These are phyloP conservation scores for Drosophila ercepeae DNA, from an alignment of 1,140 invertebrate genomes.

Conservation along the genomic window DNA sequence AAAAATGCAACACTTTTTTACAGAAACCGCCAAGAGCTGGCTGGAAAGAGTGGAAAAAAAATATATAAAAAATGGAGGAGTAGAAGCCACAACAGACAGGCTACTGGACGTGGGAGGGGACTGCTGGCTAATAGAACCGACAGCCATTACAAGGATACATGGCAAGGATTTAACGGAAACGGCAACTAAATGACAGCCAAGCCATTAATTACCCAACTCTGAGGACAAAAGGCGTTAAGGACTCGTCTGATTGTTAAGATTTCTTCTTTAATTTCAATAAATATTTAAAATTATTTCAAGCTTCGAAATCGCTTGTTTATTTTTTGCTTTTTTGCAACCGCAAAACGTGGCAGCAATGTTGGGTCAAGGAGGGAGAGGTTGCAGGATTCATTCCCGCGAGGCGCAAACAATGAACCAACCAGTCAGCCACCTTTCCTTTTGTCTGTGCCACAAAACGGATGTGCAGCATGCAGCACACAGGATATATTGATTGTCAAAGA, in stretches of 20 bases:
- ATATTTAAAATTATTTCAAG: background rate
- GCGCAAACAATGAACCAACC: slow-evolving; percentile 42
- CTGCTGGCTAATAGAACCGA: slow-evolving; percentile 36
- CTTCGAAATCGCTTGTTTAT: slow-evolving; percentile 30
- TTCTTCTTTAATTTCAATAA: background rate
- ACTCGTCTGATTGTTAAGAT: no score
- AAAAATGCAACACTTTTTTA: slow-evolving; percentile 28
- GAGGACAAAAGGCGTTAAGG: background rate
- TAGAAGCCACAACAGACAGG: slow-evolving; percentile 16
- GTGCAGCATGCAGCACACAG: slow-evolving; percentile 69
- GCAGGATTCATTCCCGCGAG: slow-evolving; percentile 25
- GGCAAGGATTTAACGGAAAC: slow-evolving; percentile 1
- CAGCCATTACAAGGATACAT: background rate
- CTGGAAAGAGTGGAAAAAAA: slow-evolving; percentile 2
- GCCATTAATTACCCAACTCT: slow-evolving; percentile 30
- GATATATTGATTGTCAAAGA: slow-evolving; percentile 77
- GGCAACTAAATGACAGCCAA: slow-evolving; percentile 32
- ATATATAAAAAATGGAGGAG: background rate
- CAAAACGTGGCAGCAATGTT: slow-evolving; percentile 47
- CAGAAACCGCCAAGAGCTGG: no score
- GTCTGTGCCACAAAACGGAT: slow-evolving; percentile 57
- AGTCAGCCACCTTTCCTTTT: slow-evolving; percentile 51
- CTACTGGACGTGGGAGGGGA: slow-evolving; percentile 33
- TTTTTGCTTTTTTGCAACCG: slow-evolving; percentile 43
- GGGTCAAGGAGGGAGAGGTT: slow-evolving; percentile 11